Base-by-base conservation (phyloP, 37 sponge, comb jelly and placozoan genomes). In the Haliclona indistincta region DNA sequence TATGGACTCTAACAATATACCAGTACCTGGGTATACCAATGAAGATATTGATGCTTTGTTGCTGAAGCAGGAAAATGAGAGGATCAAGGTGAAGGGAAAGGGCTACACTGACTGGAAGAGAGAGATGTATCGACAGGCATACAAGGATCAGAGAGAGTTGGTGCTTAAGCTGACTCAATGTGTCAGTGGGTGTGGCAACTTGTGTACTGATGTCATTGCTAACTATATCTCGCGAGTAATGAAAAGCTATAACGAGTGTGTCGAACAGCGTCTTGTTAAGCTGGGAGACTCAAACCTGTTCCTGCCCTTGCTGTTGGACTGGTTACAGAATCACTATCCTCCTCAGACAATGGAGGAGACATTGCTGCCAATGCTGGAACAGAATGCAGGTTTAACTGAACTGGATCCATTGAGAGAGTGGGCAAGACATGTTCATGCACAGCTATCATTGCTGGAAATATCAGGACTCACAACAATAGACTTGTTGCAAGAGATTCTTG, bases 1-100 rank as follows among this genome's bases (percentile, higher is more conserved):
- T 70, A 39, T 73, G 26, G 87, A 86, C 60, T 86, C 87, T 11
- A 60, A 73, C 58, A 86, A 86, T 62, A 30, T 35, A 8, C 74
- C 74, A 0, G 54, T 67, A 4, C 3, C 60, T 1, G 41, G 15
- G 20, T 39, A 36, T 36, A 66, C 69, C 26, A 70, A 74, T 51
- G 81, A 80, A 22, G 87, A 80, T 17, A 62, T 86, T 5, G 36
- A 36, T 11, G 53, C 23, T 25, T 36, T 37, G 5, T 30, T 80
- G 36, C 43, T 45, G 45, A 1, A 74, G 71, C 53, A 74, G 29
- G 86, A 85, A 49, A 64, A 86, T 60, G 81, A 86, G 43, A 79
- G 34, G 53, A 45, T 37, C 20, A 47, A 37, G 44, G 36, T n/a
- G 41, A 86, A 65, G 38, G 87, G 81, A 0, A 20, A 70, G 38